Conservation (phyloP, 2,113 vertebrate genomes). For the Gulo gulo region DNA sequence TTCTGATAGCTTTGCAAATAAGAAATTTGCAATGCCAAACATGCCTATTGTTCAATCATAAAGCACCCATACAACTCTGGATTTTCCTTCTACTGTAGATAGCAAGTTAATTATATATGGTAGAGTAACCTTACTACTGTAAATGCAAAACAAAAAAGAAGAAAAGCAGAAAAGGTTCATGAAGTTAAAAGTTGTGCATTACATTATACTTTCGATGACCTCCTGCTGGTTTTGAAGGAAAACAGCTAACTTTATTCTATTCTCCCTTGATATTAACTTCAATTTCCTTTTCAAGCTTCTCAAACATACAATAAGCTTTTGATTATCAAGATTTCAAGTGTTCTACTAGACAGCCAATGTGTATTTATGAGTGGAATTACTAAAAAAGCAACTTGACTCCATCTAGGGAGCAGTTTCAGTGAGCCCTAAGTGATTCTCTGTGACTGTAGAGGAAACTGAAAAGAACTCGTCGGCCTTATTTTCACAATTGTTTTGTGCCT, state of each 20-base stretch:
- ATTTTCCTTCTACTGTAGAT: neutral
- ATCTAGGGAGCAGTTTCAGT: slow-evolving; percentile 80
- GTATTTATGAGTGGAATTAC: slow-evolving; percentile 88
- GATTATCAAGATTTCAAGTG: slow-evolving; percentile 84
- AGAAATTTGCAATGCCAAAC: neutral
- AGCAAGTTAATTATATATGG: slow-evolving; percentile 49
- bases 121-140: slow-evolving; percentile 66
- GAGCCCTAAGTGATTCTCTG: slow-evolving; percentile 64
- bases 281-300: slow-evolving; percentile 83
- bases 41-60: neutral
- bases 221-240: slow-evolving; percentile 80
- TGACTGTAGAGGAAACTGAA: slow-evolving; percentile 68
- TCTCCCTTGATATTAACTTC: slow-evolving; percentile 82
- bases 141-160: slow-evolving; percentile 57
- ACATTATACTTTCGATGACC: slow-evolving; percentile 76
- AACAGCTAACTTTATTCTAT: slow-evolving; percentile 80
- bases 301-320: slow-evolving; percentile 86
- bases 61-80: neutral
- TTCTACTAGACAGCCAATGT: slow-evolving; percentile 80
- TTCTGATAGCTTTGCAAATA: slow-evolving; percentile 11
- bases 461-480: slow-evolving; percentile 60
- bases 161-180: slow-evolving; percentile 16
- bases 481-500: slow-evolving; percentile 73
- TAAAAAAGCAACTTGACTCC: slow-evolving; percentile 85
- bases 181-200: slow-evolving; percentile 66